Evolutionary conservation across 2,113 vertebrate species (phyloP), one percentile per base, ranked within the genome.

Genomic region (Pantherophis guttatus): DNA sequence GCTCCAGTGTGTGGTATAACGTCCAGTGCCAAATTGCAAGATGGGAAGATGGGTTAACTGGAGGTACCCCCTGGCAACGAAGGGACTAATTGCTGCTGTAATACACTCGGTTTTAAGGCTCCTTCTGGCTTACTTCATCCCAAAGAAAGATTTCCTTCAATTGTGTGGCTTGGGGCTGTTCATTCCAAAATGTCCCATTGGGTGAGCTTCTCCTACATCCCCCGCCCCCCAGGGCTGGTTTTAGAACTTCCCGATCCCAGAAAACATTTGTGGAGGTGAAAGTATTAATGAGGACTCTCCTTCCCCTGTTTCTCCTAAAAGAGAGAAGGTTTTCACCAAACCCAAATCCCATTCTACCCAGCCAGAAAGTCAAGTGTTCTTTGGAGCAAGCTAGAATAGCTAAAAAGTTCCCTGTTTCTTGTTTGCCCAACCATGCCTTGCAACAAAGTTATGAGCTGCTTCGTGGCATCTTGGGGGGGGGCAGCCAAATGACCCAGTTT

Each of bases 21-120:
- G 96, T 97, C 92, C 97, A 96, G 98, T 98, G 98, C 97, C 98
- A 98, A 98, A 98, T 94, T 92, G 97, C 94, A 88, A 95, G 94
- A 96, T 92, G 88, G 93, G 91, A 62, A 89, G 94, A 6, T 91
- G 94, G 53, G 53, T 93, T 50, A 91, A 75, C 1, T 90, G 92
- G 89, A 94, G 23, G 89, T 62, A 90, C n/a, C 58, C 95, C 93
- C 29, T 88, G 86, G 91, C 95, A 95, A 89, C 81, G 86, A 55
- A 93, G 65, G 87, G 94, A 94, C 92, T 90, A 90, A 90, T 92
- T 70, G 90, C 92, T 94, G 93, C 96, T 96, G 90, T 87, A 92
- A 94, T 94, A 93, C 91, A 93, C 13, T 5, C 93, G 57, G 12
- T 94, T 54, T 95, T 88, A 93, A 95, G 93, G 90, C 91, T 95